Evolutionary conservation across 2,888 invertebrate genomes (phyloP), one percentile per base, ranked within the genome.

Genomic region (Dorcus hopei): DNA sequence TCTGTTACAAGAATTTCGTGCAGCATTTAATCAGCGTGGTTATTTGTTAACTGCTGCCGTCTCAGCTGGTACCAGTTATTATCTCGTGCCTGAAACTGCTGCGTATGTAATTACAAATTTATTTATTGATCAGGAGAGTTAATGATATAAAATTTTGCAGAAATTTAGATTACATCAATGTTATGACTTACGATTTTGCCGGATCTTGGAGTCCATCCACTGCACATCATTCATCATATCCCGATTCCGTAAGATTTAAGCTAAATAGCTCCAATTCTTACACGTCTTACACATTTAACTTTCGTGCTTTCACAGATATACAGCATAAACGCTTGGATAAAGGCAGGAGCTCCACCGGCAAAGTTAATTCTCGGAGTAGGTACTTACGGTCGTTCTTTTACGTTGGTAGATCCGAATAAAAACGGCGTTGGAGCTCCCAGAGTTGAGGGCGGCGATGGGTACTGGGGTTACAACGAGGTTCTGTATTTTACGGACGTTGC

Each of bases 171-270:
- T 80, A 86, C 42, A 82, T 90, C 42, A 85, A 86, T 67, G 69
- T 91, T 0, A 90, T 91, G 89, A 75, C 87, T 0, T 91, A 90
- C 65, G 90, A 91, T 70, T 79, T 88, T 68, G 85, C 88, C 66
- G 88, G 89, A 1, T 74, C 84, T 0, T 88, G 87, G 85, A 87
- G 89, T 42, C 39, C 71, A 0, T 77, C 77, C 0, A 85, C 87
- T 0, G 89, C 88, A 0, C 82, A 87, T 51, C 88, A 89, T 69
- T 81, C 90, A 0, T 85, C 87, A 0, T 83, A 82, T 57, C 73
- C 74, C 33, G 80, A 83, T 19, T 79, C 82, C 0, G 68, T 75
- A 19, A 26, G 26, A 26, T 26, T 26, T 26, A 14, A 14, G 14
- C 14, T 14, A 14, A 14, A 14, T 14, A 14, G 14, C 14, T 14